A percentile compares a stretch with the other conserved stretches of the same genome.
These are phyloP conservation scores for Bufo gargarizans DNA, from an alignment of 2,113 vertebrate genomes.

Conservation along the genomic window DNA sequence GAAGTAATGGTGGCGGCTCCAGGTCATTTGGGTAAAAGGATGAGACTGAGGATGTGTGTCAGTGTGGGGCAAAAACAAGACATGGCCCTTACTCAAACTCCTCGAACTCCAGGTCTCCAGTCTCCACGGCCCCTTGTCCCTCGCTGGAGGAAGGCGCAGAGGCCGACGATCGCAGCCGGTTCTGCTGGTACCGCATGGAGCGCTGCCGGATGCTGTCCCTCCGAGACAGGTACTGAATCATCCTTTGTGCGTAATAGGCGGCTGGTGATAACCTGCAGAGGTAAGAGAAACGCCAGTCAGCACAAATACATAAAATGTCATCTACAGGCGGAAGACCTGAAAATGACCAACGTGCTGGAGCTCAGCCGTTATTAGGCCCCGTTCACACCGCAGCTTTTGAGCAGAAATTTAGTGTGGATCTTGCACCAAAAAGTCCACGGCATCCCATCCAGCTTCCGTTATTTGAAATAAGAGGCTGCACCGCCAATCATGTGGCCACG, in stretches of 20 bases:
- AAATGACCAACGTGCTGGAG: too few species aligned
- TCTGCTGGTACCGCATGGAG: constrained; percentile 94
- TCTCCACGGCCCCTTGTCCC: constrained; percentile 82
- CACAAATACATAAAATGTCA: background rate
- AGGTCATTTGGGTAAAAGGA: too few species aligned
- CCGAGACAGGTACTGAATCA: constrained; percentile 98
- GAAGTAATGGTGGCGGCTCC: constrained; percentile 1
- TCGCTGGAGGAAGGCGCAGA: constrained; percentile 82
- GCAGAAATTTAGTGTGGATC: too few species aligned
- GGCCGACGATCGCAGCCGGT: constrained; percentile 88
- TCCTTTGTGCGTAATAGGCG: constrained; percentile 97
- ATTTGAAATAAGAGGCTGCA: too few species aligned
- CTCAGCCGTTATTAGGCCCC: too few species aligned
- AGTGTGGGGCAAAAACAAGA: too few species aligned
- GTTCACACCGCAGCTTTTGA: too few species aligned
- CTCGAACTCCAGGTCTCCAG: constrained; percentile 94
- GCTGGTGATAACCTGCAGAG: constrained; percentile 89
- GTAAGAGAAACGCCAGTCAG: background rate
- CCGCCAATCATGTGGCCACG: too few species aligned
- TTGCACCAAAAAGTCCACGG: too few species aligned
- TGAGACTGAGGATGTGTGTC: background rate
- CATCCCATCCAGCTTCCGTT: too few species aligned
- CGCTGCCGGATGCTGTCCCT: constrained; percentile 98
- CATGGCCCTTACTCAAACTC: constrained; percentile 89
- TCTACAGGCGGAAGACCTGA: background rate